Percentiles rank a stretch among this genome's conserved stretches.
These are phyloP conservation scores for Epizoanthus rinbou DNA, from an alignment of 92 coral and sea anemone genomes.

Conservation along the genomic window DNA sequence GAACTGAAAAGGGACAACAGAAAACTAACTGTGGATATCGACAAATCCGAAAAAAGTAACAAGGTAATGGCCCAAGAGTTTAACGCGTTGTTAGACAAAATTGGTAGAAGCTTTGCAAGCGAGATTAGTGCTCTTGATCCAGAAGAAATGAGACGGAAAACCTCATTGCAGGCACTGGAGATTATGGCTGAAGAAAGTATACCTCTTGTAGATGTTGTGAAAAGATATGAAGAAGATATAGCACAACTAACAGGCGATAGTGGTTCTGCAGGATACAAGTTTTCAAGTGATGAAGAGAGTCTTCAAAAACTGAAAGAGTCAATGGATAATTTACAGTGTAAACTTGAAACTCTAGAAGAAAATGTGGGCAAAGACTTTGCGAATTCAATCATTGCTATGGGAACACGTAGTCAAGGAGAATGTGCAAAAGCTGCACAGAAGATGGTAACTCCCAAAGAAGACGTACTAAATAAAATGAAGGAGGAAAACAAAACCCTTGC, in stretches of 20 bases:
- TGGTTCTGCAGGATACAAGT: not conserved
- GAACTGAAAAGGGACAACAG: not conserved
- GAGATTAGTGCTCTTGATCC: no score
- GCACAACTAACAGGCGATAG: slow-evolving; percentile 25
- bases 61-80: not conserved
- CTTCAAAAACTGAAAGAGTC: not conserved
- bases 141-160: not conserved
- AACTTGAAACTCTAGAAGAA: not conserved
- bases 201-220: slow-evolving; percentile 59
- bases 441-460: not conserved
- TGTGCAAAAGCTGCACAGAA: not conserved
- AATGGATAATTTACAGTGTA: not conserved
- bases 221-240: slow-evolving; percentile 53
- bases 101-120: not conserved
- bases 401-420: not conserved
- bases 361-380: not conserved
- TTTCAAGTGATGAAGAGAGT: not conserved
- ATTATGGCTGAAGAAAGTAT: slow-evolving; percentile 52
- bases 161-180: slow-evolving; percentile 46
- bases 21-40: not conserved
- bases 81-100: not conserved
- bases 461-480: not conserved
- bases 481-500: slow-evolving; percentile 14
- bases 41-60: not conserved
- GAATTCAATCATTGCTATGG: not conserved